Base-by-base conservation (phyloP, 1,140 invertebrate species). In the Agrypnia vestita region DNA sequence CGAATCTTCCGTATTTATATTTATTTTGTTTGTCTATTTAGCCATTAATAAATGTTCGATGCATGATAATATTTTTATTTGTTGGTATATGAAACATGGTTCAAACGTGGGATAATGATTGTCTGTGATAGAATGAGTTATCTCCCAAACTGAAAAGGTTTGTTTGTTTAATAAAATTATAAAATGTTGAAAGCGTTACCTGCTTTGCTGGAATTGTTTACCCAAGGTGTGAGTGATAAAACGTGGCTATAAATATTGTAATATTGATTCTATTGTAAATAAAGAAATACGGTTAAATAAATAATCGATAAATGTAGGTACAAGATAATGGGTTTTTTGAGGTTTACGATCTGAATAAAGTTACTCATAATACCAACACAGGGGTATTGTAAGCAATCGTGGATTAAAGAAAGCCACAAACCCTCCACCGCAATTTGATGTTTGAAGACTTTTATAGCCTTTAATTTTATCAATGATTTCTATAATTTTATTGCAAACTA, bases 191-290 rank as follows among this genome's bases (percentile, higher is more conserved):
- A 61, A 78, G 56, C 44, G 47, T 67, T 55, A 77, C 76, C 73
- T 64, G 56, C 75, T 61, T 51, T 51, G n/a, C 44, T 49, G 10
- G 44, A 51, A 59, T 10, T 78, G 53, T 78, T 78, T 71, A 47
- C 67, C 17, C 17, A 78, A 72, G 76, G 76, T 72, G 67, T 55
- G 67, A 19, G 9, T 21, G 76, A 71, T 78, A 72, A 76, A 56
- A 10, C 74, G 59, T n/a, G 44, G 76, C 17, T 67, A 77, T 77
- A 77, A 76, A 72, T 71, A 78, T 78, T 69, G 76, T 69, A 78
- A 78, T 78, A 78, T 72, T 71, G 76, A 72, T 78, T 78, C 76
- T 1, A 72, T 21, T 59, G 64, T 78, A 71, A 78, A 78, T 78
- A 78, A 56, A 49, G 47, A 56, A 59, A 61, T 69, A 46, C 25